These are phyloP conservation scores for Tursiops truncatus DNA, from an alignment of 2,113 vertebrate genomes.

Conservation along the genomic window DNA sequence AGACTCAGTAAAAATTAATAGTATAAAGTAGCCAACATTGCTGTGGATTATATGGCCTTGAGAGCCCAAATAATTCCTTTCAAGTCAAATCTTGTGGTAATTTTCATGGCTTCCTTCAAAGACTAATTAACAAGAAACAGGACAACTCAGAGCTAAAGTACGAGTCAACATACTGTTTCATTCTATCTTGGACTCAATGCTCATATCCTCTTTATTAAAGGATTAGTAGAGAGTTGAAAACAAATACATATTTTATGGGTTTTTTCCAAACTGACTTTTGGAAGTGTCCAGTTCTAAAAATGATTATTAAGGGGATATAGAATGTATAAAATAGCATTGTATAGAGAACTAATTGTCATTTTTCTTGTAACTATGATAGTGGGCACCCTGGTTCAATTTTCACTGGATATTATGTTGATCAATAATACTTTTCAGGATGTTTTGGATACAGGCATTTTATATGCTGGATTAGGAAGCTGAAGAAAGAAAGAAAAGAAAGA, in stretches of 20 bases:
- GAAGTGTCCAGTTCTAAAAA: not conserved
- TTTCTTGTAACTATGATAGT: not conserved
- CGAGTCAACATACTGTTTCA: not conserved
- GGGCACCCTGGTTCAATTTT: not conserved
- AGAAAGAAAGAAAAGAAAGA: not conserved
- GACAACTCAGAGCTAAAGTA: not conserved
- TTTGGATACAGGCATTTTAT: not conserved
- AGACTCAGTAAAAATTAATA: not conserved
- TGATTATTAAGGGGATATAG: not conserved
- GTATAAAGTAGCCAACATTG: not conserved
- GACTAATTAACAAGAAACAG: not conserved
- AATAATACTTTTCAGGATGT: not conserved
- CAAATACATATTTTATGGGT: not conserved
- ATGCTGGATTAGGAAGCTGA: not conserved
- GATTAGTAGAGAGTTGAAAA: not conserved
- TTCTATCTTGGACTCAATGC: not conserved
- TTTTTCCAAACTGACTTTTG: not conserved
- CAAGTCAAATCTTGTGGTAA: not conserved
- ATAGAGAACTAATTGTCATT: not conserved
- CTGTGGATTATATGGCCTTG: not conserved
- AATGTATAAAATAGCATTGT: not conserved
- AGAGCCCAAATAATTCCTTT: not conserved
- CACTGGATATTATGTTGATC: not conserved
- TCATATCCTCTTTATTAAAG: not conserved
- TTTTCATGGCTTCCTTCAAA: not conserved